These are phyloP conservation scores for Leucania comma DNA, from an alignment of 2,888 invertebrate species.

Conservation along the genomic window DNA sequence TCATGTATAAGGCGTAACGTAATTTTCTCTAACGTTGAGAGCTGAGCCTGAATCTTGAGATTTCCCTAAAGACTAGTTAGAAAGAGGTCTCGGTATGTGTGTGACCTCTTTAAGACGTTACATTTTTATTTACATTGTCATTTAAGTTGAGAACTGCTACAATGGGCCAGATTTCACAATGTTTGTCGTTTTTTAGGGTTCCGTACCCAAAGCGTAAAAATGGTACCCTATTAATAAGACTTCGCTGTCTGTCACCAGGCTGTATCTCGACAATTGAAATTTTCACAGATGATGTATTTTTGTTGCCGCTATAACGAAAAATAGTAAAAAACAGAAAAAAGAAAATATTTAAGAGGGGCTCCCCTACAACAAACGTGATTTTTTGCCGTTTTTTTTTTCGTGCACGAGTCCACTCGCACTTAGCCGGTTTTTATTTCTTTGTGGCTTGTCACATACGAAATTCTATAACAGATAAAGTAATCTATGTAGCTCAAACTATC, in stretches of 20 bases:
- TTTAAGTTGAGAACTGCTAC: slow-evolving; percentile 2
- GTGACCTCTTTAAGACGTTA: slow-evolving; percentile 39
- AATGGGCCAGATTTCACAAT: slow-evolving; percentile 5
- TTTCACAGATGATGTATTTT: too few species aligned
- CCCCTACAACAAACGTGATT: too few species aligned
- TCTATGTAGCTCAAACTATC: slow-evolving; percentile 50
- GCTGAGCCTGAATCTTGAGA: slow-evolving; percentile 33
- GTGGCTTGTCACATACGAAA: slow-evolving; percentile 12
- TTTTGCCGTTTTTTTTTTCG: too few species aligned
- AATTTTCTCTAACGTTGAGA: slow-evolving; percentile 33
- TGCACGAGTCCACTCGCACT: too few species aligned
- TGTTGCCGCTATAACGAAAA: too few species aligned
- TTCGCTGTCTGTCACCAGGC: too few species aligned
- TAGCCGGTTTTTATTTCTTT: slow-evolving; percentile 6
- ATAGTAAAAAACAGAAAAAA: too few species aligned
- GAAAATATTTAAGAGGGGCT: too few species aligned
- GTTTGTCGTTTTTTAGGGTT: slow-evolving; percentile 11
- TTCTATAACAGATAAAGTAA: slow-evolving; percentile 40
- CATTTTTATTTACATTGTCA: slow-evolving; percentile 20
- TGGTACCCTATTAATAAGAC: too few species aligned
- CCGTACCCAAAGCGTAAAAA: too few species aligned
- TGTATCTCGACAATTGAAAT: too few species aligned
- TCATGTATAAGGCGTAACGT: slow-evolving; percentile 10
- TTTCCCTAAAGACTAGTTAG: slow-evolving; percentile 45
- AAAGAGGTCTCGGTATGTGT: slow-evolving; percentile 32